Evolutionary conservation across 2,888 invertebrate species (phyloP), one percentile per base, ranked within the genome.

Genomic region (Phyllotreta cruciferae): DNA sequence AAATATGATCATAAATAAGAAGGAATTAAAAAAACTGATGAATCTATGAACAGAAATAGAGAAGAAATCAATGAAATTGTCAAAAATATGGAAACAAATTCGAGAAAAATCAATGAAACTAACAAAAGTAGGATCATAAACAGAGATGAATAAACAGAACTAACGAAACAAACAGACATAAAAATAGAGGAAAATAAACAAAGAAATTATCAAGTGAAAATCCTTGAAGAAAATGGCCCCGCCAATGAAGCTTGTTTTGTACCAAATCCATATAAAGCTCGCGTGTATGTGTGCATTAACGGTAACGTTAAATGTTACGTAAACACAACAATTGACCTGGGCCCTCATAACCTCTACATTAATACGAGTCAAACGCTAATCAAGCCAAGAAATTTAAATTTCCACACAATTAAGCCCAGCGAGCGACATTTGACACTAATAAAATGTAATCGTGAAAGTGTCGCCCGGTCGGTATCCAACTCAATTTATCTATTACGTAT

Each of bases 261-360:
- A 47, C 11, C 7, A 24, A 24, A 24, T 24, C 24, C 24, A 24
- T 24, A 24, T 24, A 24, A 4, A 24, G 24, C 24, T 24, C 24
- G 24, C 24, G 24, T 24, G 70, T 71, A 67, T 56, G 56, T 56
- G 49, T 50, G 39, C 56, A 52, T 56, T 53, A 64, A 64, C 64
- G 64, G 64, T 64, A 57, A 61, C 52, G 37, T 63, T 56, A 62
- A 53, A 66, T 63, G 75, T 75, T 76, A 77, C 76, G 75, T 75
- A 77, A 77, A 77, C 77, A 77, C 60, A 73, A 70, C 69, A 75
- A 74, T 77, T 77, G 75, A 77, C 75, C 75, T 73, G 66, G 37
- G 69, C 73, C 70, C 73, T 72, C 70, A 66, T 75, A 73, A 76
- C 74, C 76, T 75, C 64, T 76, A 67, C 71, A 77, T 77, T 77